Evolutionary conservation across 2,797 vertebrate species (phyloP).

Genomic region (Squalus acanthias): DNA sequence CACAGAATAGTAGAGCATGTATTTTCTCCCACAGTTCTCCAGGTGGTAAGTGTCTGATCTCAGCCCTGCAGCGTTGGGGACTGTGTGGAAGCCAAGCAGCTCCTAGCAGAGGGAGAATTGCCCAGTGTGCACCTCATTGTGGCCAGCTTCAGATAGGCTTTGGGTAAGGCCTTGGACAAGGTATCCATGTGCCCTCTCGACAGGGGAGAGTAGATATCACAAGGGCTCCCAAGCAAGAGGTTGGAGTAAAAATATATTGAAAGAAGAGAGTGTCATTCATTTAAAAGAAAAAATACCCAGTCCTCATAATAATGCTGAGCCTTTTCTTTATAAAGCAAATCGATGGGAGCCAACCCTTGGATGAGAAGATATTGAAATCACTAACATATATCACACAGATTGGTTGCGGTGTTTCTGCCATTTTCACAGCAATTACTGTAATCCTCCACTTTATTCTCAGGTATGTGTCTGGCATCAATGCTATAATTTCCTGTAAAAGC

Average conservation of each 20-base stretch:
- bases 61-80: background rate
- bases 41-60: background rate
- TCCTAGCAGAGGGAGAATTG: background rate
- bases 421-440: slow-evolving; percentile 4
- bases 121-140: background rate
- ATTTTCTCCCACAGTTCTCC: background rate
- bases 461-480: background rate
- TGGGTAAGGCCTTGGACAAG: background rate
- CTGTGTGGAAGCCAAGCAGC: background rate
- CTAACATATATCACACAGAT: slow-evolving; percentile 2
- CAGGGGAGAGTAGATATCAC: background rate
- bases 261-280: background rate
- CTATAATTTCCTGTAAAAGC: background rate
- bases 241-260: background rate
- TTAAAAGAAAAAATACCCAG: background rate
- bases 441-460: background rate
- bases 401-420: slow-evolving; percentile 9
- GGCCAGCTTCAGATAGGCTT: background rate
- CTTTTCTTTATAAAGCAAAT: background rate
- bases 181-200: background rate
- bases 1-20: background rate
- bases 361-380: background rate
- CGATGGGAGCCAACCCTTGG: background rate
- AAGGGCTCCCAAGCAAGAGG: background rate
- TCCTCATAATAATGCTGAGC: background rate